phyloP scores from a whole-genome alignment of 2,797 vertebrate species.

The Rhabdomys pumilio region DNA sequence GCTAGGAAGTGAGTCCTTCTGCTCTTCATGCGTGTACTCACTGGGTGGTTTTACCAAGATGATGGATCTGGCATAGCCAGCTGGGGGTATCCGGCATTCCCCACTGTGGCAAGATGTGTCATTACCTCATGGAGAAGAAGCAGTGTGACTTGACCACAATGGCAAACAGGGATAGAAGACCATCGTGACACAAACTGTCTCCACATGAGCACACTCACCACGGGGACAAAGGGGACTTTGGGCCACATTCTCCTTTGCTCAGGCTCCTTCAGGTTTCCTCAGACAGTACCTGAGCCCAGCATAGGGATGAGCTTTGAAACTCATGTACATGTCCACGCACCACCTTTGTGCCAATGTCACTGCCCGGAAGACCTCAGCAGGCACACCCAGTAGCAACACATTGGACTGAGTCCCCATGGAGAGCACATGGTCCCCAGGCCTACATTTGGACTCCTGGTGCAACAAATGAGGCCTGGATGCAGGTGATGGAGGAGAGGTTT shows the following conservation, averaged over 20 bases:
- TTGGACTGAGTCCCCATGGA: neutral
- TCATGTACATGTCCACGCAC: neutral
- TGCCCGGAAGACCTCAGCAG: neutral
- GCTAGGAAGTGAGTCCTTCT: neutral
- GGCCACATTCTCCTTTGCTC: neutral
- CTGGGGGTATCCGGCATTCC: slow-evolving; percentile 43
- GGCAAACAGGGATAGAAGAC: neutral
- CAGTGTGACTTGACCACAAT: neutral
- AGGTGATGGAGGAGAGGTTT: neutral
- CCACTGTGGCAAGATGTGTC: slow-evolving; percentile 36
- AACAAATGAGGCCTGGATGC: neutral
- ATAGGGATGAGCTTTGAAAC: neutral
- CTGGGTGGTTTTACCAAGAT: neutral
- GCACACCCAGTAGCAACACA: neutral
- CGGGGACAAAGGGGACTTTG: neutral
- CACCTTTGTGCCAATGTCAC: neutral
- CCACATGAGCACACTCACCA: no score
- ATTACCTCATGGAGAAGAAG: slow-evolving; percentile 29
- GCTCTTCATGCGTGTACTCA: neutral
- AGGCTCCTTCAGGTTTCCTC: neutral
- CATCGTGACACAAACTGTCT: neutral
- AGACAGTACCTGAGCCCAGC: neutral
- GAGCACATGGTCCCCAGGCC: neutral
- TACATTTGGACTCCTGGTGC: neutral
- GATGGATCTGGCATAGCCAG: neutral